Conservation (phyloP, 2,113 vertebrate genomes). For the Zosterops pallidus region DNA sequence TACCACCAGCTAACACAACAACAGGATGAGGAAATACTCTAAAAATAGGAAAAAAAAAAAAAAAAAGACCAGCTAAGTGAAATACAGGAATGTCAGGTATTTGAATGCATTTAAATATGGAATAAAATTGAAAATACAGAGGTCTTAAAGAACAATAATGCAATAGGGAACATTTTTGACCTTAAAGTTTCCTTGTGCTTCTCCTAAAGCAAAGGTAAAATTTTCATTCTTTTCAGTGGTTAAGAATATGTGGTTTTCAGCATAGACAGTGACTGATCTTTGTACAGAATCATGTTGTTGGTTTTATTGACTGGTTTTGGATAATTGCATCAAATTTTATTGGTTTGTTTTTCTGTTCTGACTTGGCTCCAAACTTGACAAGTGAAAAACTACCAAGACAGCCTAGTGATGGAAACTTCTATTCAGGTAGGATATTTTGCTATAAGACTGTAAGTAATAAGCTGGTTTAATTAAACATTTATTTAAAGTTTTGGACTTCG, state of each 20-base stretch:
- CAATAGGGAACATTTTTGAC: not conserved
- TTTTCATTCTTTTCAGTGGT: not conserved
- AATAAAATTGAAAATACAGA: not conserved
- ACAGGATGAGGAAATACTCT: constrained; percentile 48
- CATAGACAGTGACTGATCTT: not conserved
- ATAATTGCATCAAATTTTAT: not conserved
- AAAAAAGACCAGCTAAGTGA: not conserved
- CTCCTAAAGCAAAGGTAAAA: not conserved
- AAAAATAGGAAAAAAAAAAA: not conserved
- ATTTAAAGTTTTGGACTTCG: not conserved
- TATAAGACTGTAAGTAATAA: not conserved
- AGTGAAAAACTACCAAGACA: constrained; percentile 67
- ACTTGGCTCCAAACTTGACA: constrained; percentile 57
- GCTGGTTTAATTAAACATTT: not conserved
- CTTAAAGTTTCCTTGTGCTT: not conserved
- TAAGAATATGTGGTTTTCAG: not conserved
- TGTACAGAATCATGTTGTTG: not conserved
- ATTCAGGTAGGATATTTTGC: constrained; percentile 60
- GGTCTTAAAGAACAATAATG: not conserved
- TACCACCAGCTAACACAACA: constrained; percentile 30
- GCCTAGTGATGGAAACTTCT: constrained; percentile 57
- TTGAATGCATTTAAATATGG: not conserved
- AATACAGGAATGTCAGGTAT: not conserved
- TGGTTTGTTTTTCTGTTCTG: constrained; percentile 56
- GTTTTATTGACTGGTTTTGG: not conserved